phyloP scores from a whole-genome alignment of 2,888 invertebrate species.

The Acanthosepion pharaonis region DNA sequence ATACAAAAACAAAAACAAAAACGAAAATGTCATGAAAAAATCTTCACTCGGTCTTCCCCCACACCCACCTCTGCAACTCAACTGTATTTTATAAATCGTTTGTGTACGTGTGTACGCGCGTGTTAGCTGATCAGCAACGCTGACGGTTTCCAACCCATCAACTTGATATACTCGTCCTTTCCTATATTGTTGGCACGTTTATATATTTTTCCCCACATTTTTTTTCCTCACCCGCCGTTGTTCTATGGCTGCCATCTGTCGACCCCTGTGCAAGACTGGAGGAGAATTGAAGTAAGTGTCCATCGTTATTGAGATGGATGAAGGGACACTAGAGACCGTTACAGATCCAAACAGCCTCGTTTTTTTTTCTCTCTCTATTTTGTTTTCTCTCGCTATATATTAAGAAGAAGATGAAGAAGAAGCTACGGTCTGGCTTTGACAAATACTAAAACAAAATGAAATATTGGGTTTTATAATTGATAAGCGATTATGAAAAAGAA shows the following conservation, averaged over 20 bases:
- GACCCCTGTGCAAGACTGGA: not conserved
- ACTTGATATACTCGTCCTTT: not conserved
- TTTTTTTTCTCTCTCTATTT: not conserved
- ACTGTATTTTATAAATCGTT: not conserved
- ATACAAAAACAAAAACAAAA: too few species aligned
- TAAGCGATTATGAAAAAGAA: too few species aligned
- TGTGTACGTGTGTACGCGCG: not conserved
- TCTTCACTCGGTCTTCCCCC: too few species aligned
- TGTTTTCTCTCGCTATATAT: not conserved
- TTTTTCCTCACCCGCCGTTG: not conserved
- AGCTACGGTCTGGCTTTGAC: not conserved
- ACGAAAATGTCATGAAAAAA: too few species aligned
- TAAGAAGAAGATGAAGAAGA: not conserved
- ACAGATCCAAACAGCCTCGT: not conserved
- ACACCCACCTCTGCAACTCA: not conserved
- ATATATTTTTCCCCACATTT: not conserved
- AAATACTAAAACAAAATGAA: too few species aligned
- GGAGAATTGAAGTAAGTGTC: slow-evolving; percentile 18
- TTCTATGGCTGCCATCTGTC: slow-evolving; percentile 33
- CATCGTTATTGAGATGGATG: slow-evolving; percentile 33
- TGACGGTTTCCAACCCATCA: not conserved
- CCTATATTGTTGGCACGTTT: not conserved
- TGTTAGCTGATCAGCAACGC: not conserved
- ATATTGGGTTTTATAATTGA: too few species aligned
- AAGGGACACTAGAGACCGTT: not conserved